These are phyloP conservation scores for Catocala sponsa DNA, from an alignment of 2,888 invertebrate genomes.

Conservation along the genomic window DNA sequence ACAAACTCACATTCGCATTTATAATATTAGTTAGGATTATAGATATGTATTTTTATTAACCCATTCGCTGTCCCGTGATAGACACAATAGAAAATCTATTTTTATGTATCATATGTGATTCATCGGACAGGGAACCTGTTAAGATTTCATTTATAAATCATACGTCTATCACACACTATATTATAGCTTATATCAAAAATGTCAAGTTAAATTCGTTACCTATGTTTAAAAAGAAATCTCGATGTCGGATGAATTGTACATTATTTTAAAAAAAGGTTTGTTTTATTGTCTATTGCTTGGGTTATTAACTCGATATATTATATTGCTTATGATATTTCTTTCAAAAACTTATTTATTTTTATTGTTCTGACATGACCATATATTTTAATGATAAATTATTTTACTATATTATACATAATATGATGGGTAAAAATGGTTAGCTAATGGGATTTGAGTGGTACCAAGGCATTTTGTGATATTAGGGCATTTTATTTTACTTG, in stretches of 20 bases:
- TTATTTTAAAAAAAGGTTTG: constrained; percentile 25
- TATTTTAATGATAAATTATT: neutral
- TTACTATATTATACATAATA: constrained; percentile 2
- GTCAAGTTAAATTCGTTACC: neutral
- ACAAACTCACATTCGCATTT: too few relatives aligned
- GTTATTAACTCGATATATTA: constrained; percentile 27
- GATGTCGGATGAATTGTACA: constrained; percentile 19
- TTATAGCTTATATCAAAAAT: too few relatives aligned
- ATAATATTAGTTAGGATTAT: too few relatives aligned
- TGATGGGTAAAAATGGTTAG: constrained; percentile 2
- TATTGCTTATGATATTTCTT: constrained; percentile 1
- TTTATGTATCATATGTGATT: too few relatives aligned
- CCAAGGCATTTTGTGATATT: constrained; percentile 11
- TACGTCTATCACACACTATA: too few relatives aligned
- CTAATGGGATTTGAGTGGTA: neutral
- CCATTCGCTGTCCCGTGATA: too few relatives aligned
- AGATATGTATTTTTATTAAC: too few relatives aligned
- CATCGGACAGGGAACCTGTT: too few relatives aligned
- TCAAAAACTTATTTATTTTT: neutral
- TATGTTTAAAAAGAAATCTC: neutral
- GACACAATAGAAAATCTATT: too few relatives aligned
- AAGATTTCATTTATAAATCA: too few relatives aligned
- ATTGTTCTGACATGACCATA: neutral
- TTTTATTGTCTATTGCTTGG: constrained; percentile 51
- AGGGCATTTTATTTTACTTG: neutral